Conservation (phyloP, 2,888 invertebrate genomes). For the Catonia carolina region DNA sequence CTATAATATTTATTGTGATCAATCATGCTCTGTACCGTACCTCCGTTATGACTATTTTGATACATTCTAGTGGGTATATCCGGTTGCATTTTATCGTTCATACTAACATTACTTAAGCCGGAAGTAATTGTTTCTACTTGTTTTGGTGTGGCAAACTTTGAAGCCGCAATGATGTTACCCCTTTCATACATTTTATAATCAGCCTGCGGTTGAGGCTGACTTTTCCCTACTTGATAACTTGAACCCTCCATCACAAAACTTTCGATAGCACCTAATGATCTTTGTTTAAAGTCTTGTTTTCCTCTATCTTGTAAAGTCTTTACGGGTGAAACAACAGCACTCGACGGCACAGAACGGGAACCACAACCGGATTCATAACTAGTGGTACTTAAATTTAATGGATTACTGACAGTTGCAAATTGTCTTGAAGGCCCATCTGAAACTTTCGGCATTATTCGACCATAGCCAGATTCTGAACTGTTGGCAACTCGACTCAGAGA, state of each 20-base stretch:
- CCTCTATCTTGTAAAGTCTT: constrained; percentile 26
- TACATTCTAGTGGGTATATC: constrained; percentile 23
- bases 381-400: constrained; percentile 9
- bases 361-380: constrained; percentile 23
- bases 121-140: constrained; percentile 56
- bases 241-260: constrained; percentile 52
- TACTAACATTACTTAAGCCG: constrained; percentile 20
- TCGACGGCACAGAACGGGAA: constrained; percentile 33
- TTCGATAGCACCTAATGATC: constrained; percentile 58
- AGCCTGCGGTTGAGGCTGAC: constrained; percentile 27
- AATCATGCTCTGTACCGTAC: constrained; percentile 21
- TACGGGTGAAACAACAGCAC: constrained; percentile 32
- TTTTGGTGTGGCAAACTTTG: constrained; percentile 71
- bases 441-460: constrained; percentile 41
- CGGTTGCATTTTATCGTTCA: constrained; percentile 26
- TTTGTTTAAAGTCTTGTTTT: constrained; percentile 44
- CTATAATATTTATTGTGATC: constrained; percentile 35
- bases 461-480: constrained; percentile 40
- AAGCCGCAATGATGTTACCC: constrained; percentile 66
- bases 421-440: constrained; percentile 34
- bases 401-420: neutral
- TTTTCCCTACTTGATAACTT: constrained; percentile 41
- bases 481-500: neutral
- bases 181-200: constrained; percentile 60
- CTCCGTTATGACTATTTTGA: constrained; percentile 26